Evolutionary conservation across 2,888 invertebrate genomes (phyloP).

Genomic region (Psylliodes chrysocephalus): DNA sequence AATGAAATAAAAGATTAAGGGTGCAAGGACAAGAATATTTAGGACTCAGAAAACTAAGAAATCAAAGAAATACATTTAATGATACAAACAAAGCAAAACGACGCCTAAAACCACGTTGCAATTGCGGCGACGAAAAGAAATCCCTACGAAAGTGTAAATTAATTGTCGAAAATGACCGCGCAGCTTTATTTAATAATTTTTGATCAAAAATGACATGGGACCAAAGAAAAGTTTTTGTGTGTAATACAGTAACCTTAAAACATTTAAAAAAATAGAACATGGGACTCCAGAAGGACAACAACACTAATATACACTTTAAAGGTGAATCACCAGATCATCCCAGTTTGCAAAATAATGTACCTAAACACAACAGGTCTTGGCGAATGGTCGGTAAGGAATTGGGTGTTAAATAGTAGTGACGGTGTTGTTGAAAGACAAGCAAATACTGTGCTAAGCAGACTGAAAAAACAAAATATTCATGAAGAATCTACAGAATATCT

Average conservation of each 20-base stretch:
- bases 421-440: not conserved
- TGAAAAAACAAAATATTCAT: no score
- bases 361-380: conserved; percentile 22
- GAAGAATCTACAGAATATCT: no score
- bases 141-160: conserved; percentile 5
- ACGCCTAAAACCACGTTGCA: conserved; percentile 14
- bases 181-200: conserved; percentile 23
- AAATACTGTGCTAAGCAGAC: no score
- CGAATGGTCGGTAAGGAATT: conserved; percentile 26
- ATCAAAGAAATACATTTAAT: conserved; percentile 27
- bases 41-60: conserved; percentile 28
- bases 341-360: conserved; percentile 32
- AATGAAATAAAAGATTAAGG: conserved; percentile 17
- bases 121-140: conserved; percentile 23
- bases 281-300: conserved; percentile 8
- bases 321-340: conserved; percentile 13
- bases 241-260: conserved; percentile 15
- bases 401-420: conserved; percentile 3
- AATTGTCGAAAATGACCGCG: conserved; percentile 13
- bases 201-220: conserved; percentile 31
- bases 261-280: conserved; percentile 3
- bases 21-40: conserved; percentile 27
- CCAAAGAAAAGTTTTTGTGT: conserved; percentile 34
- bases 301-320: conserved; percentile 18
- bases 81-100: conserved; percentile 14